These are phyloP conservation scores for Strix uralensis DNA, from an alignment of 2,113 vertebrate species.

Conservation along the genomic window DNA sequence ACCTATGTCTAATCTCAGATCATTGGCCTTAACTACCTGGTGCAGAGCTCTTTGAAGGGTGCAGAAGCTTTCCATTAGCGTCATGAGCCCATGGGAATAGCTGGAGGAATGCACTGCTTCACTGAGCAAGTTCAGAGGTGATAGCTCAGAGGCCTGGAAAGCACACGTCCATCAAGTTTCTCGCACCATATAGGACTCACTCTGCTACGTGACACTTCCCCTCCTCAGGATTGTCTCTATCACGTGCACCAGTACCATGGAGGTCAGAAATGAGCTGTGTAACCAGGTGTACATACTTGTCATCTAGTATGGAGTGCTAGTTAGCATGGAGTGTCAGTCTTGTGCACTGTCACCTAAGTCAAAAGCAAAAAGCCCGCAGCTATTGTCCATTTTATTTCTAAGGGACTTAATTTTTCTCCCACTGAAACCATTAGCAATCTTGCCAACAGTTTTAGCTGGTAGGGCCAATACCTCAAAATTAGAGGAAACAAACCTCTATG, in stretches of 20 bases:
- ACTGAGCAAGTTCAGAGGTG: neutral
- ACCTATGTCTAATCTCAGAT: neutral
- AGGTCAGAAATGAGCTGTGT: neutral
- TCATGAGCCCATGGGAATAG: neutral
- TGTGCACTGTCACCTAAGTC: rapidly evolving
- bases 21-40: neutral
- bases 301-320: neutral
- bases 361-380: neutral
- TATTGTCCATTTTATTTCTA: neutral
- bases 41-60: neutral
- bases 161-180: neutral
- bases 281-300: neutral
- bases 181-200: rapidly evolving
- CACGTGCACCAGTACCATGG: neutral
- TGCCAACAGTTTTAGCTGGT: neutral
- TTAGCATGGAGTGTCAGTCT: neutral
- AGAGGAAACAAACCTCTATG: neutral
- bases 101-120: neutral
- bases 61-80: neutral
- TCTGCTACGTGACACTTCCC: neutral
- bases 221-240: neutral
- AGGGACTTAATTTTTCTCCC: neutral
- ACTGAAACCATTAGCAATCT: neutral
- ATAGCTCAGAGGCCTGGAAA: neutral
- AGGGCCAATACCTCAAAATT: neutral